Evolutionary conservation across 1,140 invertebrate genomes (phyloP).

Genomic region (Drosophila ercepeae): DNA sequence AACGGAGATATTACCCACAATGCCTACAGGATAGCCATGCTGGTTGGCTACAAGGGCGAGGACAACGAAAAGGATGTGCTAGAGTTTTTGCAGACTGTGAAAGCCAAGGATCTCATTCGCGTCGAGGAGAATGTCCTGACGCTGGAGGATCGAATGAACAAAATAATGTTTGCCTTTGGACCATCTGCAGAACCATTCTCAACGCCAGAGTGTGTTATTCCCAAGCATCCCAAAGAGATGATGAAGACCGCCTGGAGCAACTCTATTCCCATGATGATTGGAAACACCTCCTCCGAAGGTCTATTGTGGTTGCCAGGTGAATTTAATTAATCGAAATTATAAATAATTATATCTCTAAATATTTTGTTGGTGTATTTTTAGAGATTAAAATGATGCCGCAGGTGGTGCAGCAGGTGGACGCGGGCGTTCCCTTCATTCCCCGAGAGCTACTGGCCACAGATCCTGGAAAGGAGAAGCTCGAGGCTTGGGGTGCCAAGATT

Average conservation of each 20-base stretch:
- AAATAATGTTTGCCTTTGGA: slow-evolving; percentile 67
- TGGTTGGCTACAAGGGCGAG: slow-evolving; percentile 73
- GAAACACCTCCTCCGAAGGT: slow-evolving; percentile 82
- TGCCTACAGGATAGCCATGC: slow-evolving; percentile 62
- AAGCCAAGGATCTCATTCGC: slow-evolving; percentile 86
- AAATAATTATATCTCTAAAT: too few species aligned
- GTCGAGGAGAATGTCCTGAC: slow-evolving; percentile 58
- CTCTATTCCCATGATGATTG: slow-evolving; percentile 83
- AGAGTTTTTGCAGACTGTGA: slow-evolving; percentile 60
- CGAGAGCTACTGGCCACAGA: slow-evolving; percentile 44
- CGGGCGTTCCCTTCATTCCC: slow-evolving; percentile 61
- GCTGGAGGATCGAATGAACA: slow-evolving; percentile 55
- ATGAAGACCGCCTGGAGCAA: slow-evolving; percentile 81
- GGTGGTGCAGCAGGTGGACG: slow-evolving; percentile 53
- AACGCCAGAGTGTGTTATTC: slow-evolving; percentile 70
- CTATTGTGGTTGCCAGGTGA: slow-evolving; percentile 68
- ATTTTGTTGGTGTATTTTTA: slow-evolving; percentile 16
- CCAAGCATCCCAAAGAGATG: slow-evolving; percentile 75
- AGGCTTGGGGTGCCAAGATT: slow-evolving; percentile 42
- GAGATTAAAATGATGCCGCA: slow-evolving; percentile 54
- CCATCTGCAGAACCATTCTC: slow-evolving; percentile 80
- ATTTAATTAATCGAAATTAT: not conserved
- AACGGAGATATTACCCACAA: slow-evolving; percentile 52
- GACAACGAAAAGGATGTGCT: slow-evolving; percentile 73
- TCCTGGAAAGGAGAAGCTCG: slow-evolving; percentile 42